Base-by-base conservation (phyloP, 2,888 invertebrate genomes). In the Morinoia aosen region DNA sequence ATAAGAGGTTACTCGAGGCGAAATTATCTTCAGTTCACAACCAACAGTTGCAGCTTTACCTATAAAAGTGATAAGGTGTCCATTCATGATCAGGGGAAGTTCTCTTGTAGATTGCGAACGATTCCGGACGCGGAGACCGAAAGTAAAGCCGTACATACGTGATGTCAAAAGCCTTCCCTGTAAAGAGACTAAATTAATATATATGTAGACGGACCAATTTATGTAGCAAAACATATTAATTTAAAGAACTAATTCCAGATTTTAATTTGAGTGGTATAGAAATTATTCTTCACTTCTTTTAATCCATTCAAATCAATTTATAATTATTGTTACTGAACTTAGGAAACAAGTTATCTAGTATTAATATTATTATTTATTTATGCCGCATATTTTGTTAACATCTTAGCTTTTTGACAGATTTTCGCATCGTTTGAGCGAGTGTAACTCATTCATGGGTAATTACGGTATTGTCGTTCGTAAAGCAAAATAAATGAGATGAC, bases 121-220 rank as follows among this genome's bases (percentile, higher is more conserved):
- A 99, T 97, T 99, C 99, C 0, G 99, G 99, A 96, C 99, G 98
- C 0, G 99, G 99, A 0, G 99, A 99, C 97, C 99, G 98, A 98
- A 99, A 99, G 97, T 99, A 98, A 96, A 99, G 98, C 95, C 99
- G 98, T 57, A 99, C 98, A 97, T 99, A 99, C 0, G 99, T 99
- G 96, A 99, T 99, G 97, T 99, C 99, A 97, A 99, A 99, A 0
- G 99, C 98, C 97, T 99, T 99, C 76, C 98, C 99, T 99, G 97
- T 39, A 76, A 16, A 1, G 98, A 97, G 96, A 96, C 48, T 48
- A 97, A 48, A 76, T 10, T 33, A 33, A 19, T 97, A 97, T 95
- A 96, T 76, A 33, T 3, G 33, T 33, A 25, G 25, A 14, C 58
- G 11, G 16, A n/a, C n/a, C 1, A n/a, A n/a, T 94, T 19, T 94